A percentile compares a stretch with the other conserved stretches of the same genome.
Evolutionary conservation across 2,113 vertebrate species (phyloP).

Genomic region (Xiphophorus hellerii): DNA sequence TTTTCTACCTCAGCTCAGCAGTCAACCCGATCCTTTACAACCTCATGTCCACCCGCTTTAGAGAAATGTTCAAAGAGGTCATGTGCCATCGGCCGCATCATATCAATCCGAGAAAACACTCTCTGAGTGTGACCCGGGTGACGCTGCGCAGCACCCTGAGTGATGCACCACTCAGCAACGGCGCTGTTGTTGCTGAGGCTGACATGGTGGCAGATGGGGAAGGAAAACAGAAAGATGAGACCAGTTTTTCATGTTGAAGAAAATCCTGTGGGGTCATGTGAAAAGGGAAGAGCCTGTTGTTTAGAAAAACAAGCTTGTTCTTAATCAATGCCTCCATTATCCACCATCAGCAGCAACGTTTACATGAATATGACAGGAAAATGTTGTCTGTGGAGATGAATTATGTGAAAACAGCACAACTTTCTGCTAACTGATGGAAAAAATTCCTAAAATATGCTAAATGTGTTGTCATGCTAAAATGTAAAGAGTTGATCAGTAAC

Average conservation of each 20-base stretch:
- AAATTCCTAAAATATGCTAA: background rate
- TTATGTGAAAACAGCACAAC: slow-evolving; percentile 3
- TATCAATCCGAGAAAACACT: slow-evolving; percentile 57
- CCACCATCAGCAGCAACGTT: slow-evolving; percentile 10
- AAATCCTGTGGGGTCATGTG: background rate
- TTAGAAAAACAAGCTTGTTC: background rate
- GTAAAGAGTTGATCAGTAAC: slow-evolving; percentile 4
- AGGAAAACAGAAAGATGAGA: slow-evolving; percentile 31
- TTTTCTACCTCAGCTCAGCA: slow-evolving; percentile 93
- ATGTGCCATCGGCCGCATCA: slow-evolving; percentile 76
- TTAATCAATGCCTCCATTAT: slow-evolving; percentile 9
- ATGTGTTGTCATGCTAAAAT: background rate
- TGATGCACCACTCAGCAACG: slow-evolving; percentile 70
- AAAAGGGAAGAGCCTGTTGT: background rate
- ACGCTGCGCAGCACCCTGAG: slow-evolving; percentile 85
- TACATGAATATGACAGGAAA: slow-evolving; percentile 12
- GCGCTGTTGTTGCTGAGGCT: slow-evolving; percentile 35
- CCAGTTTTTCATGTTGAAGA: slow-evolving; percentile 53
- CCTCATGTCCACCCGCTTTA: slow-evolving; percentile 93
- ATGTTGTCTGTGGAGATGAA: slow-evolving; percentile 8
- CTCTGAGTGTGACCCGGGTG: slow-evolving; percentile 81
- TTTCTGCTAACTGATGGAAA: background rate
- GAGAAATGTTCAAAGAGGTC: slow-evolving; percentile 91
- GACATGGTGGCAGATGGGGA: slow-evolving; percentile 62
- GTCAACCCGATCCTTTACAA: slow-evolving; percentile 94